Evolutionary conservation across 2,113 vertebrate genomes (phyloP), one percentile per base, ranked within the genome.

Genomic region (Glaucomys volans): DNA sequence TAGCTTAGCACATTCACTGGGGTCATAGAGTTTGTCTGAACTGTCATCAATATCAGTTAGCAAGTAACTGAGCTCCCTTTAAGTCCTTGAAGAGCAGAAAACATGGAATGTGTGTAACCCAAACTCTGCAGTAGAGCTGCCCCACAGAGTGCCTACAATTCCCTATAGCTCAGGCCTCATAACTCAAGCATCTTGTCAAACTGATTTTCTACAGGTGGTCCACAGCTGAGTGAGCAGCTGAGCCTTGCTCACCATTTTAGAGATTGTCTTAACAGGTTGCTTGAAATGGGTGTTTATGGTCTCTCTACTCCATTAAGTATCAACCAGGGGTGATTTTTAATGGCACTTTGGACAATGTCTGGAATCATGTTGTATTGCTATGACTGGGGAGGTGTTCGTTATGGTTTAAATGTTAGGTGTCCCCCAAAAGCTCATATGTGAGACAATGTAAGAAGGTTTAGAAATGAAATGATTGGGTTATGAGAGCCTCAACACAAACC

Each of bases 181-280:
- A 79, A 95, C 72, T 76, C 62, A 81, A 77, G 30, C 35, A 74
- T 62, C 76, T 80, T 85, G 87, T 88, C 95, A 92, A 42, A 87
- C 77, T 90, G 75, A 85, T 79, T 92, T 64, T 69, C 69, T 86
- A 90, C 91, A 95, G 93, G 88, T 76, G 57, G 79, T 26, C 32
- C 32, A 76, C 82, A 75, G 77, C 71, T 88, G 42, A 91, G 40
- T 57, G 93, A 83, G 74, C 91, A 97, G 93, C 82, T 96, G 91
- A 94, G 50, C 42, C 74, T 47, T 16, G 26, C 24, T 71, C 37
- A 12, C 77, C 76, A 50, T 76, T 90, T 95, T 67, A 24, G 79
- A 94, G 57, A 50, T 28, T 64, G 14, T 54, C 81, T 89, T 91
- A 79, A 91, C 35, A 89, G 86, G 62, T 80, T 83, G 40, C 24